Evolutionary conservation across 2,797 vertebrate species (phyloP).

Genomic region (Ambastaia sidthimunki): DNA sequence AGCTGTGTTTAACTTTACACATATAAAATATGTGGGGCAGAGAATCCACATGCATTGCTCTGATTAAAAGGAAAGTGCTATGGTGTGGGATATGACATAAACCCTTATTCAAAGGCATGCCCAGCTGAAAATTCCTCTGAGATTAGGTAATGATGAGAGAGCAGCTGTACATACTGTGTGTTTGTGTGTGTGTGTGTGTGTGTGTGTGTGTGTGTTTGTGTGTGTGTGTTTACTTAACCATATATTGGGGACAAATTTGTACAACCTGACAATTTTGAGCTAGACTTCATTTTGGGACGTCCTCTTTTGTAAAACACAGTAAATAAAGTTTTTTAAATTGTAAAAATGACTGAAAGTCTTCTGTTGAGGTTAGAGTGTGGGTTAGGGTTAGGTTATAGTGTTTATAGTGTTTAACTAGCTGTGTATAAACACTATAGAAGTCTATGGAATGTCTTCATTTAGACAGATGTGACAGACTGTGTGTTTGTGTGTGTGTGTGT

Average conservation of each 20-base stretch:
- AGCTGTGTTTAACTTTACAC: constrained; percentile 38
- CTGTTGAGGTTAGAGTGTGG: too few relatives aligned
- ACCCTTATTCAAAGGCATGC: constrained; percentile 26
- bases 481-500: background rate
- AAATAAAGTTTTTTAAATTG: too few relatives aligned
- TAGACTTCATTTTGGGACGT: too few relatives aligned
- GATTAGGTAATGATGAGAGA: constrained; percentile 52
- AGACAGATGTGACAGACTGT: background rate
- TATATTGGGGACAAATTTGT: too few relatives aligned
- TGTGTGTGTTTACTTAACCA: background rate
- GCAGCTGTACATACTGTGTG: constrained; percentile 20
- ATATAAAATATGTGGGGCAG: constrained; percentile 40
- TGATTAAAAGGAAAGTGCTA: constrained; percentile 42
- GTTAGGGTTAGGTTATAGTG: too few relatives aligned
- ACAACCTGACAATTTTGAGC: too few relatives aligned
- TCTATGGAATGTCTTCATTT: background rate
- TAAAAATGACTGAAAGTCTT: too few relatives aligned
- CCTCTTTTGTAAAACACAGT: too few relatives aligned
- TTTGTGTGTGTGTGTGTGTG: background rate
- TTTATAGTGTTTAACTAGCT: too few relatives aligned
- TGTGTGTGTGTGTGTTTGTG: background rate
- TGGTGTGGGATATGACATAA: constrained; percentile 30
- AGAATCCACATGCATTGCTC: constrained; percentile 25
- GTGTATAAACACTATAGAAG: background rate
- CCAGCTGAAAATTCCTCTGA: constrained; percentile 50